These are phyloP conservation scores for Picathartes gymnocephalus DNA, from an alignment of 2,113 vertebrate genomes.

Conservation along the genomic window DNA sequence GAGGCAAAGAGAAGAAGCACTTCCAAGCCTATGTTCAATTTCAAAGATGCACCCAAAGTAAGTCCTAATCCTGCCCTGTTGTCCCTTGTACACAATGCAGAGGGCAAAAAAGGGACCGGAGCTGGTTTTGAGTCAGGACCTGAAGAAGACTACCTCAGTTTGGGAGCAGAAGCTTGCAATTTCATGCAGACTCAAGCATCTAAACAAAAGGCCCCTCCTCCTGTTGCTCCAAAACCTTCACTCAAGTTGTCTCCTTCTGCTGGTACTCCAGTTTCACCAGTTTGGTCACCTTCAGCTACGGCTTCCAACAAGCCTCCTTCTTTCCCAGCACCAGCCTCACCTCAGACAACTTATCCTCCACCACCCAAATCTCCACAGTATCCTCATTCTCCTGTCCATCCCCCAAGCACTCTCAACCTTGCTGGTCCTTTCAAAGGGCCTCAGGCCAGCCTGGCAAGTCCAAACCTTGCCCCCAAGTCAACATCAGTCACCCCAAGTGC, in stretches of 20 bases:
- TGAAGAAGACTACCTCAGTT: slow-evolving; percentile 97
- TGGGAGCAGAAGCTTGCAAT: slow-evolving; percentile 97
- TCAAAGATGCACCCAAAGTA: slow-evolving; percentile 90
- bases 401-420: slow-evolving; percentile 65
- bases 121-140: slow-evolving; percentile 87
- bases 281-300: slow-evolving; percentile 79
- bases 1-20: slow-evolving; percentile 81
- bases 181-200: slow-evolving; percentile 85
- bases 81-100: slow-evolving; percentile 85
- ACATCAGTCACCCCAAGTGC: slow-evolving; percentile 72
- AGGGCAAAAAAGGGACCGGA: slow-evolving; percentile 74
- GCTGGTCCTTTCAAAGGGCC: slow-evolving; percentile 76
- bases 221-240: slow-evolving; percentile 92
- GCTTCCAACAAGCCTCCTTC: slow-evolving; percentile 72
- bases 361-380: slow-evolving; percentile 70
- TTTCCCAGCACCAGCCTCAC: slow-evolving; percentile 76
- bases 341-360: slow-evolving; percentile 66
- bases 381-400: slow-evolving; percentile 70
- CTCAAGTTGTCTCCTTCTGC: slow-evolving; percentile 73
- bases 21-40: slow-evolving; percentile 93
- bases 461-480: slow-evolving; percentile 67
- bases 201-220: slow-evolving; percentile 91
- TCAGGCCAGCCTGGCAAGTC: slow-evolving; percentile 71
- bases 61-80: slow-evolving; percentile 92
- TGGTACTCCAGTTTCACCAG: slow-evolving; percentile 76